These are phyloP conservation scores for Ctenosaura bakeri DNA, from an alignment of 2,797 vertebrate genomes.

Conservation along the genomic window DNA sequence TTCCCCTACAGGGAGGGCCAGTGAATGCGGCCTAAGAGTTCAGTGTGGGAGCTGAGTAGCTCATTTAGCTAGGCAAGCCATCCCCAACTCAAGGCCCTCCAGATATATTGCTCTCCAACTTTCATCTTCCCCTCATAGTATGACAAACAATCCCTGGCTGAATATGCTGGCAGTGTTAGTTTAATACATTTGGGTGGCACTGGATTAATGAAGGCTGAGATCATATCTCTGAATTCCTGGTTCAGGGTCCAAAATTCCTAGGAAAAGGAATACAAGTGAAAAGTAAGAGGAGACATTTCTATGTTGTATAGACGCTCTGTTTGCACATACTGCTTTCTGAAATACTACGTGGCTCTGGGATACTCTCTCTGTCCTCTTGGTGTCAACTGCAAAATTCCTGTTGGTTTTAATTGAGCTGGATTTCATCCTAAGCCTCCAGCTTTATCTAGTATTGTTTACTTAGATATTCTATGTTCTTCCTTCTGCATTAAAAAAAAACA, in stretches of 20 bases:
- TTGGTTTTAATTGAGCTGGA: slow-evolving; percentile 29
- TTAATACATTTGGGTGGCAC: too few species aligned
- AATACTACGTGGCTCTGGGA: not conserved
- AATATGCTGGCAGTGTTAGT: too few species aligned
- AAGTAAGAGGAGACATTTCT: not conserved
- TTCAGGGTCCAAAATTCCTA: not conserved
- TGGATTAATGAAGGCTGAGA: too few species aligned
- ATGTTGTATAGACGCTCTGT: not conserved
- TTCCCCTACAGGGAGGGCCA: too few species aligned
- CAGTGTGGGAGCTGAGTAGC: too few species aligned
- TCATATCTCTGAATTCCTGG: not conserved
- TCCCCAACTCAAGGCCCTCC: not conserved
- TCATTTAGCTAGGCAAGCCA: not conserved
- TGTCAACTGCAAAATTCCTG: not conserved
- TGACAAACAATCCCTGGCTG: not conserved
- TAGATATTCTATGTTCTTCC: not conserved
- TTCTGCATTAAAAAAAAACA: slow-evolving; percentile 3
- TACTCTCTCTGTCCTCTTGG: too few species aligned
- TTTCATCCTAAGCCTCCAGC: slow-evolving; percentile 12
- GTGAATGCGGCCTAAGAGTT: too few species aligned
- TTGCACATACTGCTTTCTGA: not conserved
- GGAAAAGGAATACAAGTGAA: not conserved
- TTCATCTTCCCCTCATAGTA: not conserved
- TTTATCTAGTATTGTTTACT: not conserved
- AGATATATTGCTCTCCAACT: not conserved